Percentiles rank a stretch among this genome's conserved stretches.
Evolutionary conservation across 2,888 invertebrate species (phyloP).

Genomic region (Steromphala cineraria): DNA sequence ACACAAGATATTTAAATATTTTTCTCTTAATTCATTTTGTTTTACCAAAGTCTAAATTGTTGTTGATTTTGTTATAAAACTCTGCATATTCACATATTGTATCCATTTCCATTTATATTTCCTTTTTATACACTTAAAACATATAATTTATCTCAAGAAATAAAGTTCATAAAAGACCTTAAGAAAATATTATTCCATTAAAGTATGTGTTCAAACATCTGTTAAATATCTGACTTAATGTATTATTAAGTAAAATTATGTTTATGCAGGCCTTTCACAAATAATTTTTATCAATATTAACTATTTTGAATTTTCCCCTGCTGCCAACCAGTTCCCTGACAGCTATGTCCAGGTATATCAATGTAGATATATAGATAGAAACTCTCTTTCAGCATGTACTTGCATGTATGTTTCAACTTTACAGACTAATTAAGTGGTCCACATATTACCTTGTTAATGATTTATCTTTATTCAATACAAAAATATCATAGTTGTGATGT

Average conservation of each 20-base stretch:
- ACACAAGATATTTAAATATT: too few species aligned
- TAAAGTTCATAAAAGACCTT: background rate
- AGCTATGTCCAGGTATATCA: slow-evolving; percentile 28
- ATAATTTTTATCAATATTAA: background rate
- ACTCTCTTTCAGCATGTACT: background rate
- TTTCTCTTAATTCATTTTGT: background rate
- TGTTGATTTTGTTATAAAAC: background rate
- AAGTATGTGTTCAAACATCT: background rate
- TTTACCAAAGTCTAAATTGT: background rate
- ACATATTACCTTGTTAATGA: too few species aligned
- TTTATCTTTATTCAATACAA: too few species aligned
- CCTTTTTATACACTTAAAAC: background rate
- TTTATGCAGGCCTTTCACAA: background rate
- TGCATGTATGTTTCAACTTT: background rate
- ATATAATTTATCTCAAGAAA: background rate
- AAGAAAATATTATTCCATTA: background rate
- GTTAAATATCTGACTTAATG: background rate
- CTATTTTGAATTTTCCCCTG: background rate
- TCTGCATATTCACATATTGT: background rate
- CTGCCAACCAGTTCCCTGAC: slow-evolving; percentile 32
- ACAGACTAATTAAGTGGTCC: too few species aligned
- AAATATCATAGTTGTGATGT: too few species aligned
- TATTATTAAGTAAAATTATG: background rate
- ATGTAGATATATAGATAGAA: background rate
- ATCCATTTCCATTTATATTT: background rate